Evolutionary conservation across 2,797 vertebrate genomes (phyloP), one percentile per base, ranked within the genome.

Genomic region (Iguana delicatissima): DNA sequence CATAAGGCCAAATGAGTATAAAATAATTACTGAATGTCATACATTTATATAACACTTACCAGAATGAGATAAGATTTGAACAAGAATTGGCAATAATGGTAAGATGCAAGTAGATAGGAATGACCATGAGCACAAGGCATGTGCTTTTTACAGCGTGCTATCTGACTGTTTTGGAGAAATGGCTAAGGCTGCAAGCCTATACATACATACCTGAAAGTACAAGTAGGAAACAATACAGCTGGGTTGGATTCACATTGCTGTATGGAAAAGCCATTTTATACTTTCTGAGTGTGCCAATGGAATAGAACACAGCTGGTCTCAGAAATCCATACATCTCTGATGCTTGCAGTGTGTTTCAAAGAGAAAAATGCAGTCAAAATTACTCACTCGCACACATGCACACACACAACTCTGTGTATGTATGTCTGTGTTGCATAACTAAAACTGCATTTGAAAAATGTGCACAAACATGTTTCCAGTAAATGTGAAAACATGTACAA

Each of bases 11-110:
- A 88, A 69, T 90, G 59, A 77, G 73, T 50, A 85, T 82, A 74
- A 91, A 80, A 73, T 85, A 74, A 91, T 90, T 90, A 82, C 29
- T 18, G 69, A 42, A 42, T 73, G 64, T 6, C 26, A 89, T 57
- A 57, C 87, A 77, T 82, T 79, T 89, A 50, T 52, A 87, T 8
- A 1, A 50, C n/a, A 57, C 38, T 92, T 94, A 84, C 7, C 73
- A 85, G 77, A 69, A 86, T 81, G 84, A 89, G 81, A 38, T 3
- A 69, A 80, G 89, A 55, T 12, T 88, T 74, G n/a, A 50, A 29
- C 38, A 77, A 10, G 14, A 64, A 32, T 35, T 55, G 73, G 32
- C 22, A 7, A 29, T 20, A 76, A 29, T 20, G 69, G 57, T 26
- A 85, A 20, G 18, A 57, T n/a, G 42, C 29, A 67, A 52, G 24